Conservation (phyloP, 2,888 invertebrate species). For the Patella depressa region DNA sequence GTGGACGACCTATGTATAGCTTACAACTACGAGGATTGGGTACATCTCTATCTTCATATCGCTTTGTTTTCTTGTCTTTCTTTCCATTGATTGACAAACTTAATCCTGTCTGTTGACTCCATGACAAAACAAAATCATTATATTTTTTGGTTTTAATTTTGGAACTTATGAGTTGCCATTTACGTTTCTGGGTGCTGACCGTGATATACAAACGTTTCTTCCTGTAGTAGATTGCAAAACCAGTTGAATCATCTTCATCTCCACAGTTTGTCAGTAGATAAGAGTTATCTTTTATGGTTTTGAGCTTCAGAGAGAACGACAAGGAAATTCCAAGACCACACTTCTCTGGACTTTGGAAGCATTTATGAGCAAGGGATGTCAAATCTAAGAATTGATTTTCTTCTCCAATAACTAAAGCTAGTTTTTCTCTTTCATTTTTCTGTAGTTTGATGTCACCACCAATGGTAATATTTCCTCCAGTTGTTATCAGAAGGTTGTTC, state of each 20-base stretch:
- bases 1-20: slow-evolving; percentile 15
- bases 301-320: slow-evolving; percentile 36
- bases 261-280: slow-evolving; percentile 43
- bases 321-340: slow-evolving; percentile 42
- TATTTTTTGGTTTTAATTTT: slow-evolving; percentile 20
- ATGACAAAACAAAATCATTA: slow-evolving; percentile 31
- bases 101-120: slow-evolving; percentile 35
- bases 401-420: slow-evolving; percentile 8
- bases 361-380: slow-evolving; percentile 21
- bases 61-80: neutral
- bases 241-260: slow-evolving; percentile 31
- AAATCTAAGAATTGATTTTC: slow-evolving; percentile 9
- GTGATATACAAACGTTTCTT: slow-evolving; percentile 37
- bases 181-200: slow-evolving; percentile 33
- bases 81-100: slow-evolving; percentile 14
- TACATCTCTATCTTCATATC: slow-evolving; percentile 10
- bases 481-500: slow-evolving; percentile 25
- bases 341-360: slow-evolving; percentile 40
- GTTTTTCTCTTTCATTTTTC: slow-evolving; percentile 21
- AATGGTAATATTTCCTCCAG: slow-evolving; percentile 23
- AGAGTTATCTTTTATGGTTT: slow-evolving; percentile 35
- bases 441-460: slow-evolving; percentile 19
- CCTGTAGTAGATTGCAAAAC: slow-evolving; percentile 40
- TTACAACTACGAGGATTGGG: neutral
- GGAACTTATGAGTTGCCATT: slow-evolving; percentile 36